Conservation (phyloP, 2,888 invertebrate genomes). For the Stenchaetothrips biformis region DNA sequence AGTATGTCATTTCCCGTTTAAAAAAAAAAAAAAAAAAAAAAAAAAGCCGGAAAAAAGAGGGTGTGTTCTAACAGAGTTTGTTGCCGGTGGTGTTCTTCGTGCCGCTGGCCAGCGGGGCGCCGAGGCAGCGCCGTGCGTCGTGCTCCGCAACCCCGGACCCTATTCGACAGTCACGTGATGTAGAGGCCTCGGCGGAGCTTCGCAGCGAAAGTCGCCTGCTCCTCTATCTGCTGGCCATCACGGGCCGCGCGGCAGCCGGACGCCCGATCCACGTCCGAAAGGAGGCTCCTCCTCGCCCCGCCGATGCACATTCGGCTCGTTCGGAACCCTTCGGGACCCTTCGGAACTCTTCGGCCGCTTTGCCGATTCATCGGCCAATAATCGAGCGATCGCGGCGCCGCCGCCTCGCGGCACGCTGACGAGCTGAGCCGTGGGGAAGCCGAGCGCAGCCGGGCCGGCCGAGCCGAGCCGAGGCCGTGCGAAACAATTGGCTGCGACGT, state of each 20-base stretch:
- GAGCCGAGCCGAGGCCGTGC: neutral
- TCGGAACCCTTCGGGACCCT: neutral
- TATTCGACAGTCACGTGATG: no score
- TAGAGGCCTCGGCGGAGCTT: no score
- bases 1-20: no score
- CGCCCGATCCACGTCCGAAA: neutral
- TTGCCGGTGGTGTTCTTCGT: no score
- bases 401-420: neutral
- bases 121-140: no score
- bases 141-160: no score
- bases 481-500: slow-evolving; percentile 1
- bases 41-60: no score
- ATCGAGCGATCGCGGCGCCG: slow-evolving; percentile 12
- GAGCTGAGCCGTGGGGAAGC: neutral
- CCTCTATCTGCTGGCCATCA: no score
- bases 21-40: no score
- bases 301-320: neutral
- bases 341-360: neutral
- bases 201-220: no score
- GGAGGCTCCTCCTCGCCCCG: neutral
- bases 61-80: no score
- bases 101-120: no score
- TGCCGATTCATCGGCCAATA: slow-evolving; percentile 24
- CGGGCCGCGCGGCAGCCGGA: neutral
- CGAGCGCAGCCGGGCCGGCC: neutral